Evolutionary conservation across 2,113 vertebrate genomes (phyloP).

Genomic region (Psephotus haematonotus): DNA sequence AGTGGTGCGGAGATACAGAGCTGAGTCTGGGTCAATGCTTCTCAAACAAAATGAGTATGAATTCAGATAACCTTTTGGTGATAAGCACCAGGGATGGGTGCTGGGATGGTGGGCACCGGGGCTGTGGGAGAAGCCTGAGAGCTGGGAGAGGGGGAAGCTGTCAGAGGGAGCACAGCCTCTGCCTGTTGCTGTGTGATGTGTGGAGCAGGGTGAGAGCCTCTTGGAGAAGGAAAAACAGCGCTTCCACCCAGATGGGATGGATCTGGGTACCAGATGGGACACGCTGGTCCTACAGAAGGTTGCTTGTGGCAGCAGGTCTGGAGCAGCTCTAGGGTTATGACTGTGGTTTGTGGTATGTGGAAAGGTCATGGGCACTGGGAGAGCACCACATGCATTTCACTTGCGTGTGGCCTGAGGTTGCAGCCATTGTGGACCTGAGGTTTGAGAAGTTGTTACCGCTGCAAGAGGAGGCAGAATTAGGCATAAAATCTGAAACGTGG

Average conservation of each 20-base stretch:
- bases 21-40: background rate
- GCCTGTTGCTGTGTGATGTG: background rate
- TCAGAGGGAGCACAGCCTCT: background rate
- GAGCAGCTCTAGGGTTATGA: background rate
- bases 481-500: background rate
- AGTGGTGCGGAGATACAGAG: background rate
- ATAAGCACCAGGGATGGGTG: background rate
- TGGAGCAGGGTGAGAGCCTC: background rate
- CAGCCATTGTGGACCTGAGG: accelerated
- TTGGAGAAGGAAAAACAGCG: background rate
- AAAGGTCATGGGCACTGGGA: background rate
- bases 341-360: background rate
- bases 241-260: background rate
- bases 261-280: background rate
- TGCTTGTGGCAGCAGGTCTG: background rate
- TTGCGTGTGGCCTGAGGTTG: background rate
- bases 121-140: background rate
- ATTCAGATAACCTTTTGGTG: background rate
- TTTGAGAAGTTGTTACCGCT: background rate
- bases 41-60: background rate
- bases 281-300: background rate
- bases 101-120: background rate
- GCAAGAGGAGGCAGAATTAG: background rate
- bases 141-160: background rate
- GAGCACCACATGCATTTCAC: accelerated